Percentiles rank a stretch among this genome's conserved stretches.
Conservation (phyloP, 2,888 invertebrate species). For the Dolomedes plantarius region DNA sequence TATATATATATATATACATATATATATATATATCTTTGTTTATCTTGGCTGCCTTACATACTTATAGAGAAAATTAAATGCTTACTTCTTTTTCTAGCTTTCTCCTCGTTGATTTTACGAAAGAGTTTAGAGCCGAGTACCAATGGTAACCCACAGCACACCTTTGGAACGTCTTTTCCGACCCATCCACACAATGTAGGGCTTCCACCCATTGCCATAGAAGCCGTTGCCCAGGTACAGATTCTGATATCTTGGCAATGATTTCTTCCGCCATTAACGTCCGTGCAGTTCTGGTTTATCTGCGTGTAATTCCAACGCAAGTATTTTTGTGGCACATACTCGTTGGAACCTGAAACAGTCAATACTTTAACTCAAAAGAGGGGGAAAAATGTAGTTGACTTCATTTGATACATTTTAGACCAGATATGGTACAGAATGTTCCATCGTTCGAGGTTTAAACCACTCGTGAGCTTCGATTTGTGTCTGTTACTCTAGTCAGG, state of each 20-base stretch:
- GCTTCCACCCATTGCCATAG: conserved; percentile 38
- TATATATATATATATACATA: too few species aligned
- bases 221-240: too few species aligned
- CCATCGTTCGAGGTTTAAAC: too few species aligned
- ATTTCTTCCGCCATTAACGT: conserved; percentile 16
- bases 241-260: conserved; percentile 31
- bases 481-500: too few species aligned
- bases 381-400: too few species aligned
- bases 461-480: too few species aligned
- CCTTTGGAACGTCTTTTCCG: conserved; percentile 26
- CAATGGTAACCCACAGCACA: conserved; percentile 51
- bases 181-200: conserved; percentile 58
- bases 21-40: too few species aligned
- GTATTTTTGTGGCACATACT: conserved; percentile 7
- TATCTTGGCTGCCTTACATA: too few species aligned
- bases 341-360: not conserved
- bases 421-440: too few species aligned
- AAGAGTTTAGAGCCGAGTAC: conserved; percentile 35
- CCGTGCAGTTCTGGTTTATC: conserved; percentile 24
- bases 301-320: conserved; percentile 38
- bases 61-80: too few species aligned
- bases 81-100: conserved; percentile 47
- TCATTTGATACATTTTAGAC: too few species aligned
- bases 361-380: too few species aligned
- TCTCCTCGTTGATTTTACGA: conserved; percentile 42